Conservation (phyloP, 2,113 vertebrate species). For the Dromas ardeola region DNA sequence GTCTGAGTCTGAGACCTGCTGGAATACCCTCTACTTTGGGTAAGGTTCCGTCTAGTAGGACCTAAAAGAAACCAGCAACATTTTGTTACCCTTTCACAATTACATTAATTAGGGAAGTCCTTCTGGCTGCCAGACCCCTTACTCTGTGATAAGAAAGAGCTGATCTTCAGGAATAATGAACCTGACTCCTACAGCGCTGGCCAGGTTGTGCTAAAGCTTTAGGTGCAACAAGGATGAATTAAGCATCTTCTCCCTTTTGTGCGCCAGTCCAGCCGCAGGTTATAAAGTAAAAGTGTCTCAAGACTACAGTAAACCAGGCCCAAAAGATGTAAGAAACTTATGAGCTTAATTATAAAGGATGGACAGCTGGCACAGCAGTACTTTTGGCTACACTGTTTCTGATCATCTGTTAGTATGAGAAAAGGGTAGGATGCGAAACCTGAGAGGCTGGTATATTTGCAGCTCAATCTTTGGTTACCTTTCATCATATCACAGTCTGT, state of each 20-base stretch:
- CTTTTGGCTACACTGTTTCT: background rate
- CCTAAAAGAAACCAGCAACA: slow-evolving; percentile 73
- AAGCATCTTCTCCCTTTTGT: background rate
- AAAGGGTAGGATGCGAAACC: background rate
- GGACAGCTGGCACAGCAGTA: background rate
- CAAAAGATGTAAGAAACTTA: background rate
- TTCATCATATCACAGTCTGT: background rate
- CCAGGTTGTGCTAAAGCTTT: background rate
- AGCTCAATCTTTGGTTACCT: background rate
- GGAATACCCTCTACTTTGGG: slow-evolving; percentile 67
- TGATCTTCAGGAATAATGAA: background rate
- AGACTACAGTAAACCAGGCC: background rate
- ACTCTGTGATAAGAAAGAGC: background rate
- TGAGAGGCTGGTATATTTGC: background rate
- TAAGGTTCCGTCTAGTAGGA: slow-evolving; percentile 82
- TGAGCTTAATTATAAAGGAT: background rate
- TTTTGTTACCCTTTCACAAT: background rate
- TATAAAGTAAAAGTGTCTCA: background rate
- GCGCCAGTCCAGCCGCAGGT: background rate
- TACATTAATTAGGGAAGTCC: background rate
- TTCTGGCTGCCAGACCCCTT: background rate
- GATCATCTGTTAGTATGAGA: background rate
- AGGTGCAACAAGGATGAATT: background rate
- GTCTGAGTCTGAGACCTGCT: slow-evolving; percentile 77
- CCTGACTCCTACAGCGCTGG: background rate